phyloP scores from a whole-genome alignment of 2,797 vertebrate genomes.

The Schizopygopsis pylzovi region DNA sequence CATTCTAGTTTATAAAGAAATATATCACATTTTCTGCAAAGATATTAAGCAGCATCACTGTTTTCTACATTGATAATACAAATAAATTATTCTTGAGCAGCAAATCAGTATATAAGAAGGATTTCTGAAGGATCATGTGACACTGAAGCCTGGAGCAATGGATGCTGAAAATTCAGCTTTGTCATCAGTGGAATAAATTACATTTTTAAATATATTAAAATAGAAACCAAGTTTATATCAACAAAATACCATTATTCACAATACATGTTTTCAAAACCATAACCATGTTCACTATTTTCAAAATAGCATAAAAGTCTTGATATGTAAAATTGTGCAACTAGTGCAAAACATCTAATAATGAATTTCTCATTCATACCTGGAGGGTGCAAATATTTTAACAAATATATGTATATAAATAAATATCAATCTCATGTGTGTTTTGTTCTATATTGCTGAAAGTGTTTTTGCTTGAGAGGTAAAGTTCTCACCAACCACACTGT shows the following conservation, averaged over 20 bases:
- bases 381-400: no score
- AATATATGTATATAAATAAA: no score
- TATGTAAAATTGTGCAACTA: background rate
- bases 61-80: no score
- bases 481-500: background rate
- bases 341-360: background rate
- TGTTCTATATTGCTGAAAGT: background rate
- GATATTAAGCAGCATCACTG: background rate
- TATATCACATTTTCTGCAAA: background rate
- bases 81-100: no score
- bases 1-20: background rate
- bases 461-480: background rate
- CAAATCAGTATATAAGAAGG: no score
- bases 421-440: background rate
- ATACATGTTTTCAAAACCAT: background rate
- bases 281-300: background rate
- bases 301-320: background rate
- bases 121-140: no score
- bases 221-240: background rate
- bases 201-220: background rate
- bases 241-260: no score
- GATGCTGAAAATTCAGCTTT: conserved; percentile 1
- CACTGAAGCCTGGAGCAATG: background rate
- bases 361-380: background rate
- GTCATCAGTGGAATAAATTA: background rate